A percentile compares a stretch with the other conserved stretches of the same genome.
phyloP scores from a whole-genome alignment of 92 coral and sea anemone genomes.

The Virgularia gustaviana region DNA sequence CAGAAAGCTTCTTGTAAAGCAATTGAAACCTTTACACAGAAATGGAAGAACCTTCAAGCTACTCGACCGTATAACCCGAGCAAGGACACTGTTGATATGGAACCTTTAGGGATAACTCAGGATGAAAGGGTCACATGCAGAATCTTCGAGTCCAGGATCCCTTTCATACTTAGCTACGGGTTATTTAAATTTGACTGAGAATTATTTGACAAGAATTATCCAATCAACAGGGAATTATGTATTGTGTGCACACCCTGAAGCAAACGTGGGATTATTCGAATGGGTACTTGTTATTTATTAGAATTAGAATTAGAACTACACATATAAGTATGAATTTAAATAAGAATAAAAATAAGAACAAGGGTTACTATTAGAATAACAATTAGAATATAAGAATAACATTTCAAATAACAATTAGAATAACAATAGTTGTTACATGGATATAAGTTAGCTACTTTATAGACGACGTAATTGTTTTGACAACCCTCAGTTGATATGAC shows the following conservation, averaged over 20 bases:
- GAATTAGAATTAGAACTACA: no score
- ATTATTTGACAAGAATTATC: constrained; percentile 61
- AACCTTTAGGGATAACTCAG: constrained; percentile 72
- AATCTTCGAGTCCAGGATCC: constrained; percentile 62
- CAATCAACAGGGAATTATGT: constrained; percentile 66
- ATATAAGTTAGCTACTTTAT: no score
- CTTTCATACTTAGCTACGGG: constrained; percentile 80
- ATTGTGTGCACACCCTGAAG: constrained; percentile 88
- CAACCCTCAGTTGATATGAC: no score
- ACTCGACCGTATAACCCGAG: background rate
- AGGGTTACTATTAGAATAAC: no score
- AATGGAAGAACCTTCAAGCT: constrained; percentile 33
- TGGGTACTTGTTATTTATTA: no score
- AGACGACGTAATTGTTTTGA: no score
- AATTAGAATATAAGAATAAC: no score
- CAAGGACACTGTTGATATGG: constrained; percentile 83
- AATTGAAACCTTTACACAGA: constrained; percentile 43
- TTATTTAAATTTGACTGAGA: constrained; percentile 80
- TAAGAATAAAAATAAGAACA: no score
- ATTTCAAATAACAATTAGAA: no score
- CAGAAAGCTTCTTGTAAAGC: constrained; percentile 63
- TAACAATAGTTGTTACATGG: no score
- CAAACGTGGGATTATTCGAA: no score
- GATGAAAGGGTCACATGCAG: constrained; percentile 80
- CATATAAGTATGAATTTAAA: no score